Conservation (phyloP, 2,888 invertebrate genomes). For the Aricia artaxerxes region DNA sequence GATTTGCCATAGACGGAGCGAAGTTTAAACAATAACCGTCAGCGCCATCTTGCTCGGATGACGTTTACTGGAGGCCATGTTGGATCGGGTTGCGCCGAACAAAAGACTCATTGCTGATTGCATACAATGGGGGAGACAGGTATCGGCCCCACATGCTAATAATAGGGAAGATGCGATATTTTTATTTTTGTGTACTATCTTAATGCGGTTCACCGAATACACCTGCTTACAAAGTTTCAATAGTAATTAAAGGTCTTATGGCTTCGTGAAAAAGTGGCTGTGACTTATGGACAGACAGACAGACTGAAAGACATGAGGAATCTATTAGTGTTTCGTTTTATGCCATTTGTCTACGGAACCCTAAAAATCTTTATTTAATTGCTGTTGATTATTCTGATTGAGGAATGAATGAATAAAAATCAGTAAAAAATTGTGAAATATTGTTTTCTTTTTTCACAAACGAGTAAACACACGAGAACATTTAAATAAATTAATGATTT, state of each 20-base stretch:
- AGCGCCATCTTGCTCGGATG: conserved; percentile 67
- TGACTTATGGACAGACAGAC: too few relatives aligned
- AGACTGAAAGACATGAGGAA: too few relatives aligned
- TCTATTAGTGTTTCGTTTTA: too few relatives aligned
- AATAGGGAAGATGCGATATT: conserved; percentile 15
- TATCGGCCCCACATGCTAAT: conserved; percentile 45
- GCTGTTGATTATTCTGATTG: background rate
- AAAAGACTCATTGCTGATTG: conserved; percentile 59
- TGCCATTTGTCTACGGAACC: too few relatives aligned
- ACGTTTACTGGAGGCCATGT: conserved; percentile 55
- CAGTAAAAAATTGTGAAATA: background rate
- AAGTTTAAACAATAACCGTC: conserved; percentile 61
- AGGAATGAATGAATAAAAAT: background rate
- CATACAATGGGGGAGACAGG: conserved; percentile 57
- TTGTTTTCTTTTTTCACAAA: background rate
- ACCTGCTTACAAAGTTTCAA: too few relatives aligned
- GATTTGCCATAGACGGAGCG: conserved; percentile 27
- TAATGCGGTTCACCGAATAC: too few relatives aligned
- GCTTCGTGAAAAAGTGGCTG: too few relatives aligned
- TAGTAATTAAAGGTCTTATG: too few relatives aligned
- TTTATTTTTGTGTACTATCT: too few relatives aligned
- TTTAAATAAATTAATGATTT: background rate
- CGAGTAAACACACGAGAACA: background rate
- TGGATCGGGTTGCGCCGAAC: conserved; percentile 58
- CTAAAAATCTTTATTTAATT: too few relatives aligned